Evolutionary conservation across 2,888 invertebrate genomes (phyloP).

Genomic region (Philhelius pedissequus): DNA sequence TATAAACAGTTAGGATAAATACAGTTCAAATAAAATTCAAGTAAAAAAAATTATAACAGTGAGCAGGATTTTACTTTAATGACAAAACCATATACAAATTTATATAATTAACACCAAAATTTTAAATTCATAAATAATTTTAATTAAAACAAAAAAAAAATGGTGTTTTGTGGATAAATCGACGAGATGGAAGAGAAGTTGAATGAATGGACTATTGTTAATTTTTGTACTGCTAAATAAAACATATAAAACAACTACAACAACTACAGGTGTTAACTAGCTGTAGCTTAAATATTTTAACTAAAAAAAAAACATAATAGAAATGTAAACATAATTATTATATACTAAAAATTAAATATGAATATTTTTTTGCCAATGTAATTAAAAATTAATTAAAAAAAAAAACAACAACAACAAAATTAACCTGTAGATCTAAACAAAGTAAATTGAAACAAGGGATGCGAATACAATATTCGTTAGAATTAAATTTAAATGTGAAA

Average conservation of each 20-base stretch:
- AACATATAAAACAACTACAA: conserved; percentile 26
- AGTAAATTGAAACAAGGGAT: conserved; percentile 79
- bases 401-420: neutral
- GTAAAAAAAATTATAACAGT: neutral
- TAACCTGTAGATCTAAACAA: conserved; percentile 66
- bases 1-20: conserved; percentile 70
- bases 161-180: conserved; percentile 24
- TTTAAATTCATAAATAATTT: neutral
- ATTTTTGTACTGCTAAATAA: conserved; percentile 61
- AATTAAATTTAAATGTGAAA: conserved; percentile 65
- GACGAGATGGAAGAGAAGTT: neutral
- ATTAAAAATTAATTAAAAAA: neutral
- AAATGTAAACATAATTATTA: neutral
- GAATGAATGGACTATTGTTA: conserved; percentile 54
- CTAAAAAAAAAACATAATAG: neutral
- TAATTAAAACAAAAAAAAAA: neutral
- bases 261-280: conserved; percentile 66
- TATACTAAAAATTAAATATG: conserved; percentile 22
- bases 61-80: neutral
- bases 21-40: conserved; percentile 42
- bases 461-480: conserved; percentile 75
- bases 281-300: conserved; percentile 50
- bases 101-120: conserved; percentile 26
- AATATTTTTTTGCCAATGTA: conserved; percentile 47
- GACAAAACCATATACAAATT: neutral